phyloP scores from a whole-genome alignment of 2,888 invertebrate genomes.

The Drosophila siamana region DNA sequence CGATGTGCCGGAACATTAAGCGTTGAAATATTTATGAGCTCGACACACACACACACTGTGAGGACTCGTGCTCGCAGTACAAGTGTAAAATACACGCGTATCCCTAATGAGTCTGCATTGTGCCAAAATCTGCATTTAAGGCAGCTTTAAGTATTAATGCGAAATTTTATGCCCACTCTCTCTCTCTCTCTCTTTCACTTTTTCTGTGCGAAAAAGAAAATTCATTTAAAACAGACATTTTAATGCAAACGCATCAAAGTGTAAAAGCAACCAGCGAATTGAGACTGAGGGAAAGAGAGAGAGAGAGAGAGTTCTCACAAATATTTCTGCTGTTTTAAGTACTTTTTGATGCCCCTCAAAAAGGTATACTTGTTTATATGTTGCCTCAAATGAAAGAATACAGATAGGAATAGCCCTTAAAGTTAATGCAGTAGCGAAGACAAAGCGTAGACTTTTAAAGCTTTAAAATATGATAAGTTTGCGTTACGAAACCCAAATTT shows the following conservation, averaged over 20 bases:
- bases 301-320: not conserved
- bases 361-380: not conserved
- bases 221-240: constrained; percentile 7
- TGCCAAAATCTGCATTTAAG: constrained; percentile 73
- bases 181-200: too few species aligned
- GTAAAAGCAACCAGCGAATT: too few species aligned
- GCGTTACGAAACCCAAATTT: too few species aligned
- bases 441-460: too few species aligned
- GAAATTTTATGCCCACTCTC: constrained; percentile 15
- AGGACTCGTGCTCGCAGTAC: not conserved
- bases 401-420: not conserved
- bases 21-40: constrained; percentile 77
- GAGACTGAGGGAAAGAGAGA: too few species aligned
- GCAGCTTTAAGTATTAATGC: constrained; percentile 50
- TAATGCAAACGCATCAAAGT: constrained; percentile 2
- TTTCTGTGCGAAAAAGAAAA: not conserved
- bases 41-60: not conserved
- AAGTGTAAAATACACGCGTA: constrained; percentile 40
- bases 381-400: not conserved
- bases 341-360: not conserved
- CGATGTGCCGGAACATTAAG: constrained; percentile 54
- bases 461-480: too few species aligned
- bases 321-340: not conserved
- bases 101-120: constrained; percentile 67
- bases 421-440: not conserved